A percentile compares a stretch with the other conserved stretches of the same genome.
Evolutionary conservation across 2,888 invertebrate species (phyloP).

Genomic region (Helicoverpa assulta): DNA sequence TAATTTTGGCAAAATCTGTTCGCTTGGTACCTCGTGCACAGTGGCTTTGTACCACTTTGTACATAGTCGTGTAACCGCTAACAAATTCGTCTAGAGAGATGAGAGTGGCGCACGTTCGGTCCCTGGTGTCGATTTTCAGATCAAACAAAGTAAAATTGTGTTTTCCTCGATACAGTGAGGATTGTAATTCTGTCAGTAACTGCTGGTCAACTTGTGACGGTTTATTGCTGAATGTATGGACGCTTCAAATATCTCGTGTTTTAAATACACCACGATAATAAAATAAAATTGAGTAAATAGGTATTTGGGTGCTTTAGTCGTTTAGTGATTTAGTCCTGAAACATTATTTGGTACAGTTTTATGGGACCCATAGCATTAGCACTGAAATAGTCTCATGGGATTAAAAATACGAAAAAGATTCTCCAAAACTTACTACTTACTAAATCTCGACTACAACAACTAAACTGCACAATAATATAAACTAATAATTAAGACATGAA

Average conservation of each 20-base stretch:
- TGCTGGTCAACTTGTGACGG: not conserved
- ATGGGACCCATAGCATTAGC: too few relatives aligned
- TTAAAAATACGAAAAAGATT: too few relatives aligned
- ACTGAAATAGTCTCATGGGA: too few relatives aligned
- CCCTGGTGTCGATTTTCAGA: constrained; percentile 9
- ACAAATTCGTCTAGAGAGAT: constrained; percentile 9
- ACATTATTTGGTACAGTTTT: too few relatives aligned
- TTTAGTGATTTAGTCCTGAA: too few relatives aligned
- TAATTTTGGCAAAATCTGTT: constrained; percentile 34
- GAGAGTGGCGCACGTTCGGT: constrained; percentile 8
- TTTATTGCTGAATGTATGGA: not conserved
- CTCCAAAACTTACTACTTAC: too few relatives aligned
- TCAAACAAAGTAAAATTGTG: constrained; percentile 21
- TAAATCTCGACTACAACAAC: too few relatives aligned
- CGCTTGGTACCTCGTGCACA: constrained; percentile 22
- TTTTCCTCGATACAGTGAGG: constrained; percentile 3
- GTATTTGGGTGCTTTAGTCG: too few relatives aligned
- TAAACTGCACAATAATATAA: not conserved
- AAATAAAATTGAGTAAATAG: too few relatives aligned
- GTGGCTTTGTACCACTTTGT: not conserved
- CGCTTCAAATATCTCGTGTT: not conserved
- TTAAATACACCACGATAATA: too few relatives aligned
- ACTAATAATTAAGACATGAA: constrained; percentile 12
- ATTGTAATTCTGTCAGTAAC: not conserved
- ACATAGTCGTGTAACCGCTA: constrained; percentile 20